phyloP scores from a whole-genome alignment of 2,797 vertebrate genomes.

The Premnoplex brunnescens region DNA sequence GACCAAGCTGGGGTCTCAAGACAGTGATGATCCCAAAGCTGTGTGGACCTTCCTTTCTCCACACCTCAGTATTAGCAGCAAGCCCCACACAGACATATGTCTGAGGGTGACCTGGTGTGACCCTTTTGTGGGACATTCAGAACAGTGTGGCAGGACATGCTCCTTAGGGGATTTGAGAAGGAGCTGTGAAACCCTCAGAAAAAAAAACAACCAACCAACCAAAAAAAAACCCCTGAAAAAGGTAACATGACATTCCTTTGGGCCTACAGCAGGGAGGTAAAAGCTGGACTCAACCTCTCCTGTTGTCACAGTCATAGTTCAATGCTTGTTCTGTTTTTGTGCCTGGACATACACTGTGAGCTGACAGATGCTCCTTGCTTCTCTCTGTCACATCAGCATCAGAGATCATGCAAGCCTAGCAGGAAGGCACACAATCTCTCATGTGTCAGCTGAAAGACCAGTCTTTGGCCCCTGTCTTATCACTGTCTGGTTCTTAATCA shows the following conservation, averaged over 20 bases:
- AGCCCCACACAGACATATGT: fast-evolving
- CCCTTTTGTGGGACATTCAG: neutral
- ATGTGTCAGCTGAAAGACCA: neutral
- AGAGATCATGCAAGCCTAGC: neutral
- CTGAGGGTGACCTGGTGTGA: fast-evolving
- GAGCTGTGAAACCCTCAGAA: neutral
- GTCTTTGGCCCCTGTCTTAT: neutral
- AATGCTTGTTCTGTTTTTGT: neutral
- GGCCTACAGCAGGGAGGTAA: neutral
- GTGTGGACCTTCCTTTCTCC: neutral
- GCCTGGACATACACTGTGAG: neutral
- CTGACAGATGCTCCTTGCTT: neutral
- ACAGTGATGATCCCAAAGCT: neutral
- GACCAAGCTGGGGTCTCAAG: neutral
- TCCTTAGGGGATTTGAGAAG: neutral
- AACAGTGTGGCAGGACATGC: neutral
- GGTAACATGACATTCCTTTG: fast-evolving
- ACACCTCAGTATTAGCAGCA: neutral
- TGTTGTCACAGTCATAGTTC: neutral
- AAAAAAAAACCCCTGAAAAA: fast-evolving
- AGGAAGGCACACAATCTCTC: neutral
- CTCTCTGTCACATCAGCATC: neutral
- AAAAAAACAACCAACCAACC: neutral
- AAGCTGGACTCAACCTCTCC: neutral
- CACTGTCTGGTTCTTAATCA: neutral